A percentile compares a stretch with the other conserved stretches of the same genome.
Evolutionary conservation across 2,888 invertebrate genomes (phyloP).

Genomic region (Drosophila subquinaria): DNA sequence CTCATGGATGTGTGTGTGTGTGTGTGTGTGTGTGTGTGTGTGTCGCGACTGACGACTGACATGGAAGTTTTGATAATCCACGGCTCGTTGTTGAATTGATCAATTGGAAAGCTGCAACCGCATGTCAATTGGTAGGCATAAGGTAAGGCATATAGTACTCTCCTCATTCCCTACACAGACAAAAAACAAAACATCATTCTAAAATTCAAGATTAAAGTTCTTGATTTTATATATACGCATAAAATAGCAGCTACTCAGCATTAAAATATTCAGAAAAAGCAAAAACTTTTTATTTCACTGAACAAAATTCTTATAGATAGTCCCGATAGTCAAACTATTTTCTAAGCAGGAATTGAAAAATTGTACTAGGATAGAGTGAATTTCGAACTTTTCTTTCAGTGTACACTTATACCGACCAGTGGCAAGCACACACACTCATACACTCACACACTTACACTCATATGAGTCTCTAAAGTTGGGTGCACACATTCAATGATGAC

Average conservation of each 20-base stretch:
- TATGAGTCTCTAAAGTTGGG: background rate
- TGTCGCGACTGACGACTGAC: slow-evolving; percentile 27
- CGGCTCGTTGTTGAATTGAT: slow-evolving; percentile 64
- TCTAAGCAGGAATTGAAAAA: too few species aligned
- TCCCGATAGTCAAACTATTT: too few species aligned
- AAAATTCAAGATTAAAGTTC: too few species aligned
- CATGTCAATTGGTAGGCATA: slow-evolving; percentile 62
- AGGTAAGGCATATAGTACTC: background rate
- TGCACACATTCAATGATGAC: slow-evolving; percentile 57
- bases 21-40: background rate
- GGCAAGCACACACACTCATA: slow-evolving; percentile 2
- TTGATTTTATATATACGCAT: too few species aligned
- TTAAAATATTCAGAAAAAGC: too few species aligned
- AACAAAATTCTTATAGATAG: too few species aligned
- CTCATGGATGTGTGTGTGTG: background rate
- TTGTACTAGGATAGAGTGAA: too few species aligned
- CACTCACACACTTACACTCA: slow-evolving; percentile 8
- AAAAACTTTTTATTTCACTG: too few species aligned
- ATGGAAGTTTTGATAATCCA: slow-evolving; percentile 59
- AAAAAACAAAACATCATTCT: too few species aligned
- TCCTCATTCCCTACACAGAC: too few species aligned
- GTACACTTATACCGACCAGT: background rate
- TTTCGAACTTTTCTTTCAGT: too few species aligned
- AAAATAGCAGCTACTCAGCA: too few species aligned
- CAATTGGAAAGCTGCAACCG: slow-evolving; percentile 66